Conservation (phyloP, 1,140 invertebrate genomes). For the Nymphalis io region DNA sequence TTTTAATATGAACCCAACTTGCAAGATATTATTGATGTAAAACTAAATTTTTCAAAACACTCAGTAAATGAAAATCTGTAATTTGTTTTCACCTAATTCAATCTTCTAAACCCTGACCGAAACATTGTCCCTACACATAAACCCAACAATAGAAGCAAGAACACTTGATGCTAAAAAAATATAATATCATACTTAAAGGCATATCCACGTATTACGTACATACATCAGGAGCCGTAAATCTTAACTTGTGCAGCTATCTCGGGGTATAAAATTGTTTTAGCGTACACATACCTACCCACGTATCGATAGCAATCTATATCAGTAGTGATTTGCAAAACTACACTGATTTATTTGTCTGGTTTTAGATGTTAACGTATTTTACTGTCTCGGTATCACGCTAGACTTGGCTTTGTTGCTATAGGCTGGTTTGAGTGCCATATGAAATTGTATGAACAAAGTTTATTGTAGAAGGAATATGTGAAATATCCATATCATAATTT, state of each 20-base stretch:
- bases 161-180: background rate
- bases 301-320: slow-evolving; percentile 56
- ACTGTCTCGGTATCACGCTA: slow-evolving; percentile 31
- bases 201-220: slow-evolving; percentile 26
- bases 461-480: slow-evolving; percentile 1
- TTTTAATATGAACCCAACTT: too few relatives aligned
- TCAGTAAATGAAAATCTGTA: too few relatives aligned
- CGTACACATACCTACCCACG: slow-evolving; percentile 46
- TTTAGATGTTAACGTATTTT: slow-evolving; percentile 43
- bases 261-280: slow-evolving; percentile 66
- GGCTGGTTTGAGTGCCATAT: slow-evolving; percentile 14
- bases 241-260: slow-evolving; percentile 65
- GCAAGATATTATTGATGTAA: too few relatives aligned
- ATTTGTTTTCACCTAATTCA: too few relatives aligned
- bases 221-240: slow-evolving; percentile 54
- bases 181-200: background rate
- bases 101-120: too few relatives aligned
- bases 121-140: too few relatives aligned
- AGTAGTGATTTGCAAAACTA: slow-evolving; percentile 58
- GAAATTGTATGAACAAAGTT: slow-evolving; percentile 11
- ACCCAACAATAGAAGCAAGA: too few relatives aligned
- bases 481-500: slow-evolving; percentile 9
- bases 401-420: slow-evolving; percentile 32
- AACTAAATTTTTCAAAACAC: too few relatives aligned
- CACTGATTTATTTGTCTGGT: slow-evolving; percentile 69